Conservation (phyloP, 2,797 vertebrate species). For the Ctenochaetus hawaiiensis region DNA sequence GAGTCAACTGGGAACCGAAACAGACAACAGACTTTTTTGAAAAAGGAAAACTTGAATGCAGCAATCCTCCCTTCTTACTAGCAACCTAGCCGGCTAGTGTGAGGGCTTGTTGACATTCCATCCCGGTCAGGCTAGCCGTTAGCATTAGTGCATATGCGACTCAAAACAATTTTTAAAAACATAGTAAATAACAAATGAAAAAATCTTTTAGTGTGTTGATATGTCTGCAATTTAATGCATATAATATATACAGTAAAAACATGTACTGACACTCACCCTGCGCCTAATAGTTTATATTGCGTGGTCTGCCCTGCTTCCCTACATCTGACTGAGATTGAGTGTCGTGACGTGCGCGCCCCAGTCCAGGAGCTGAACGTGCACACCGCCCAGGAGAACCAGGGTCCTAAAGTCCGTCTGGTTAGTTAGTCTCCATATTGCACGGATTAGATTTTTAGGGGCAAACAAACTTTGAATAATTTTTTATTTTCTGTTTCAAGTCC, state of each 20-base stretch:
- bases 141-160: conserved; percentile 42
- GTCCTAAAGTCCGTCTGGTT: conserved; percentile 63
- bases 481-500: not conserved
- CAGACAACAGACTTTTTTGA: not conserved
- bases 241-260: accelerated
- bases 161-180: conserved; percentile 24
- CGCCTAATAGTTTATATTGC: conserved; percentile 14
- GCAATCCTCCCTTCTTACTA: not conserved
- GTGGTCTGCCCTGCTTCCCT: conserved; percentile 49
- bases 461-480: not conserved
- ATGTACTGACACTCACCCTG: conserved; percentile 74
- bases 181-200: not conserved
- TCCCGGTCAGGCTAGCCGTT: conserved; percentile 63
- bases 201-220: not conserved
- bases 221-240: accelerated
- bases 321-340: conserved; percentile 71
- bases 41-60: not conserved
- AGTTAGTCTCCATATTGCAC: too few relatives aligned
- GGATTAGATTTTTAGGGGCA: not conserved
- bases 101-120: conserved; percentile 72
- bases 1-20: conserved; percentile 30
- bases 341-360: conserved; percentile 68
- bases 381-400: not conserved
- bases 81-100: conserved; percentile 61
- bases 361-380: conserved; percentile 28